Base-by-base conservation (phyloP, 2,888 invertebrate species). In the Linnaemya tessellans region DNA sequence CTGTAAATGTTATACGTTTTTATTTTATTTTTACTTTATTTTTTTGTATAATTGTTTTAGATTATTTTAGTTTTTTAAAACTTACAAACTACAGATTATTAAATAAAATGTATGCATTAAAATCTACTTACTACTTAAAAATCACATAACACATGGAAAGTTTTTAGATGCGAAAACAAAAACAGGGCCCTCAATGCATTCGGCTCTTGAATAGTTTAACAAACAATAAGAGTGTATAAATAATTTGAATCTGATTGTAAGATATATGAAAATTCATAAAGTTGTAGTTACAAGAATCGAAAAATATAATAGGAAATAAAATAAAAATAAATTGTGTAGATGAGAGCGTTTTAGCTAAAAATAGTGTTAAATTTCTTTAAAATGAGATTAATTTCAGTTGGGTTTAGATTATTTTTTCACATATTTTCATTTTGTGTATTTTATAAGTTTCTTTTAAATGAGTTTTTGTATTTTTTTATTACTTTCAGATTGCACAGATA, bases 111-210 rank as follows among this genome's bases (percentile, higher is more conserved):
- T 54, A 56, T 56, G 74, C 43, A 18, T 62, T 79, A 64, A 41
- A 80, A 15, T 75, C n/a, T 79, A 64, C 82, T 85, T 82, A 77
- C 70, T 49, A 80, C 51, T 82, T 80, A 74, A 41, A 84, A 77
- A 86, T 86, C 83, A 86, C 86, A 84, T 80, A 68, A 80, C 77
- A 86, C 74, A 78, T 80, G 80, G 84, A 86, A 80, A 80, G 51
- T 84, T 80, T 43, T 77, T 70, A 71, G 18, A 65, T 25, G 22
- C 30, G 51, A 25, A 30, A 73, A 62, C 9, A 62, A 43, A 46
- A 43, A 2, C 41, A 46, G 20, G 43, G 15, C 4, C 15, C 13
- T 22, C 3, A 18, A 49, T 15, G 49, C 4, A 60, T 11, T 22
- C 41, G 43, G 20, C n/a, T 64, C 30, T 79, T 8, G 3, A 49